phyloP scores from a whole-genome alignment of 2,888 invertebrate species.

The Teinopalpus imperialis region DNA sequence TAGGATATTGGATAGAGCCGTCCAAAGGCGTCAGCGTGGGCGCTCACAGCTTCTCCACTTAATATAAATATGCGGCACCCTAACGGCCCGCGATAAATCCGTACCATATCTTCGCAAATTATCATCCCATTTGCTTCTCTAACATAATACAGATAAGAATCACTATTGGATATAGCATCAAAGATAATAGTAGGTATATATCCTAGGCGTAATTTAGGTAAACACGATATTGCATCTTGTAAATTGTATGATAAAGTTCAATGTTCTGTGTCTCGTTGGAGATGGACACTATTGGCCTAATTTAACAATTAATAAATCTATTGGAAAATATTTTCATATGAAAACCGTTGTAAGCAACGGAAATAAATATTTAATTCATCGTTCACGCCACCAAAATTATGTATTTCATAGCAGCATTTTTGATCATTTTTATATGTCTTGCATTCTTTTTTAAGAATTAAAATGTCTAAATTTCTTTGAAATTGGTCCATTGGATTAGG shows the following conservation, averaged over 20 bases:
- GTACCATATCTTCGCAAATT: conserved; percentile 52
- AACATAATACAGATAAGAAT: conserved; percentile 61
- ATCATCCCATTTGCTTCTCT: conserved; percentile 61
- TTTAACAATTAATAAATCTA: no score
- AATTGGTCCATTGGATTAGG: no score
- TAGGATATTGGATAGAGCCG: conserved; percentile 61
- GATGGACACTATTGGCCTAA: no score
- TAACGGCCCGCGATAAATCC: conserved; percentile 73
- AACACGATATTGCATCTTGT: conserved; percentile 39
- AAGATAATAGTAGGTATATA: conserved; percentile 39
- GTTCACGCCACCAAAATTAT: no score
- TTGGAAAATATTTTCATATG: conserved; percentile 39
- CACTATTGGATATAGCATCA: conserved; percentile 46
- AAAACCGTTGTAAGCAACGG: no score
- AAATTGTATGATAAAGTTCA: conserved; percentile 40
- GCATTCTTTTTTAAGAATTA: no score
- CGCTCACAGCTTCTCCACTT: conserved; percentile 78
- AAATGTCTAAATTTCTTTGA: no score
- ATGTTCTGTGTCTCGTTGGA: conserved; percentile 33
- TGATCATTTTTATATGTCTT: no score
- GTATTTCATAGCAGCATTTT: no score
- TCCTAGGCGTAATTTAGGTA: conserved; percentile 35
- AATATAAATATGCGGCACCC: conserved; percentile 77
- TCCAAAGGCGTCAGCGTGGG: conserved; percentile 74
- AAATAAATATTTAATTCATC: no score